A percentile compares a stretch with the other conserved stretches of the same genome.
Conservation (phyloP, 2,113 vertebrate species). For the Trogon melanurus region DNA sequence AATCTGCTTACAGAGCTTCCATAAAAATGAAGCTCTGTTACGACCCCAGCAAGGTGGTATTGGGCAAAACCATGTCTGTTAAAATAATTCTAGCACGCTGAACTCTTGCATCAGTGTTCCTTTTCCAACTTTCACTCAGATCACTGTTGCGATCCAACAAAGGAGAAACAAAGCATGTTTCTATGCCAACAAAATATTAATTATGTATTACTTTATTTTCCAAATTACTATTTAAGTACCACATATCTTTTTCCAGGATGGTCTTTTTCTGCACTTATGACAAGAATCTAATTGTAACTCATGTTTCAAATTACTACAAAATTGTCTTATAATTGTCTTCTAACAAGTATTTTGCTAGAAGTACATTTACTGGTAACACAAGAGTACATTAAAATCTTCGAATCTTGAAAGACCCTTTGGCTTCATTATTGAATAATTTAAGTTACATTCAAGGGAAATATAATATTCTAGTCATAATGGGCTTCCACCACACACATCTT, state of each 20-base stretch:
- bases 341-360: constrained; percentile 12
- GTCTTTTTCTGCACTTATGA: constrained; percentile 19
- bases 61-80: not conserved
- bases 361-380: constrained; percentile 15
- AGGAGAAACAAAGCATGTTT: constrained; percentile 51
- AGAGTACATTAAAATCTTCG: not conserved
- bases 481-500: not conserved
- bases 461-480: not conserved
- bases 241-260: not conserved
- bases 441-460: not conserved
- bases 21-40: not conserved
- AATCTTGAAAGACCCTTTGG: not conserved
- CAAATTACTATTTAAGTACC: not conserved
- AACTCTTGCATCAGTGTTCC: not conserved
- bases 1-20: not conserved
- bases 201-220: not conserved
- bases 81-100: not conserved
- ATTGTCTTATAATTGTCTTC: constrained; percentile 27
- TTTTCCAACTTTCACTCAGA: not conserved
- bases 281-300: constrained; percentile 48
- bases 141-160: not conserved
- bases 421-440: not conserved
- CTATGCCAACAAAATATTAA: constrained; percentile 11
- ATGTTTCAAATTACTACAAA: constrained; percentile 47
- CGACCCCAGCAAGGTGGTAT: not conserved